These are phyloP conservation scores for Diogma glabrata DNA, from an alignment of 2,888 invertebrate genomes.

Conservation along the genomic window DNA sequence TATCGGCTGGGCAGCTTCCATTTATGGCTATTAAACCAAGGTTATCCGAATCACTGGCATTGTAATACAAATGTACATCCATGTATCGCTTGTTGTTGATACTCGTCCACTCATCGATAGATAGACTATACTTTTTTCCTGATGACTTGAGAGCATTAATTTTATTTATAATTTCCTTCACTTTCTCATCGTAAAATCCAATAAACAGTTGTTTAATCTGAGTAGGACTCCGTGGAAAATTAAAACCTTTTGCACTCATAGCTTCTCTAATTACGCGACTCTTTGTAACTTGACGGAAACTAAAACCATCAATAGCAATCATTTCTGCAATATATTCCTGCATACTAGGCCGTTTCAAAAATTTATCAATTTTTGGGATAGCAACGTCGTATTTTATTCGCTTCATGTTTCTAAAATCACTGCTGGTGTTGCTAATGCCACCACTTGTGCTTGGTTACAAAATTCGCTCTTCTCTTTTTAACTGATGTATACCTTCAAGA, in stretches of 20 bases:
- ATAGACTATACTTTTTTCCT: neutral
- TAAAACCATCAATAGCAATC: neutral
- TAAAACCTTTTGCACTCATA: neutral
- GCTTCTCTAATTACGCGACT: neutral
- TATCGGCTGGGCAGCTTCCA: neutral
- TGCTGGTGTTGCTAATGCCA: neutral
- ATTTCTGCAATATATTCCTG: too few relatives aligned
- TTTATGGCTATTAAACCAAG: neutral
- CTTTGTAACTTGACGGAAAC: neutral
- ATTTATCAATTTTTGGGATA: conserved; percentile 3
- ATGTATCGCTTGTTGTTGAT: neutral
- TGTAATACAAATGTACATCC: conserved; percentile 4
- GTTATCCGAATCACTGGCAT: neutral
- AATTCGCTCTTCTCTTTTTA: neutral
- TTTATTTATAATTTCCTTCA: too few relatives aligned
- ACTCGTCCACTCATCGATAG: conserved; percentile 3
- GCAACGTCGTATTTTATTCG: conserved; percentile 3
- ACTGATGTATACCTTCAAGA: too few relatives aligned
- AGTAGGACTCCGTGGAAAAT: neutral
- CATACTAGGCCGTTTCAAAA: too few relatives aligned
- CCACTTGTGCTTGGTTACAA: neutral
- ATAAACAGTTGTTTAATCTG: too few relatives aligned
- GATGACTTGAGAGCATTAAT: neutral
- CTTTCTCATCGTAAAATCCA: neutral
- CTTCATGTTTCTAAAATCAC: neutral